Percentiles rank a stretch among this genome's conserved stretches.
These are phyloP conservation scores for Caranx ignobilis DNA, from an alignment of 2,113 vertebrate species.

Conservation along the genomic window DNA sequence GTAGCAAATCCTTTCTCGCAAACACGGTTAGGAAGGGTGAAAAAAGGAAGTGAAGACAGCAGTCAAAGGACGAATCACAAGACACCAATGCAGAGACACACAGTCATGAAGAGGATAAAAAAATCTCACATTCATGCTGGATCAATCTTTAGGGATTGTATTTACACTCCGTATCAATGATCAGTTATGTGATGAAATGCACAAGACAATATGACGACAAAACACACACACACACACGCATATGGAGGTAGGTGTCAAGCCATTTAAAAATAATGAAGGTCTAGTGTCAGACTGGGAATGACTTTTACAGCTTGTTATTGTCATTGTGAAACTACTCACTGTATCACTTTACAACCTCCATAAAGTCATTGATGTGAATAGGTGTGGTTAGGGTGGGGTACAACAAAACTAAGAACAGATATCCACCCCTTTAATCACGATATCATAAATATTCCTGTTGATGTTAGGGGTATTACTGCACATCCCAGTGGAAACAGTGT, in stretches of 20 bases:
- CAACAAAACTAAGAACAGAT: constrained; percentile 41
- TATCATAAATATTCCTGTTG: constrained; percentile 57
- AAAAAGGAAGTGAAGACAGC: neutral
- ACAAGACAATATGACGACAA: neutral
- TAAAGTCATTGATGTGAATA: constrained; percentile 62
- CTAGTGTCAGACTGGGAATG: constrained; percentile 68
- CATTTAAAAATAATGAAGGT: constrained; percentile 74
- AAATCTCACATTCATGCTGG: neutral
- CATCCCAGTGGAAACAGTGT: constrained; percentile 4
- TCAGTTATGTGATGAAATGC: neutral
- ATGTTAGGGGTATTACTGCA: constrained; percentile 33
- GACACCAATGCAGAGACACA: neutral
- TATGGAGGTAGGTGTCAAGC: constrained; percentile 48
- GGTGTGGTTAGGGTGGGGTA: constrained; percentile 49
- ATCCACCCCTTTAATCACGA: constrained; percentile 55
- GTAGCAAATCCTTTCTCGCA: constrained; percentile 13
- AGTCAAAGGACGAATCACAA: constrained; percentile 14
- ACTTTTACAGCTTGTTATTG: constrained; percentile 72
- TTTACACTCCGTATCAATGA: neutral
- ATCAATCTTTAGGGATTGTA: neutral
- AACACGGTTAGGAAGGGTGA: constrained; percentile 6
- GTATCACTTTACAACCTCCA: constrained; percentile 72
- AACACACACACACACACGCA: neutral
- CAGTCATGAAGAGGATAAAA: neutral
- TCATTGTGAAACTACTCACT: constrained; percentile 74